Base-by-base conservation (phyloP, 2,113 vertebrate species). In the Canis aureus region DNA sequence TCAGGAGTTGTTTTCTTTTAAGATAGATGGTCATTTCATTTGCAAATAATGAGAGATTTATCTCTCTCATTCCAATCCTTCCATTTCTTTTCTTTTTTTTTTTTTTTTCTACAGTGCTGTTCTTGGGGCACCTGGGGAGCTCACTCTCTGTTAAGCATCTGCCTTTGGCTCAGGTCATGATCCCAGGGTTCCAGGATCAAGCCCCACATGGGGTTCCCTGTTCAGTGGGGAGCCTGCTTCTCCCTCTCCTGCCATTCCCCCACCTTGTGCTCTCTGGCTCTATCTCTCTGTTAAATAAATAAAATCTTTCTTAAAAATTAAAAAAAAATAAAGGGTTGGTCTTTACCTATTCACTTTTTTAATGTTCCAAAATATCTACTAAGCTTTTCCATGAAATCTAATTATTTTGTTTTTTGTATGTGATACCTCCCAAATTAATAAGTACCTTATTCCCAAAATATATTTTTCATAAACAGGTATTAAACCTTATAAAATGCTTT, bases 401-500 rank as follows among this genome's bases (percentile, higher is more conserved):
- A 94, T 73, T 20, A 92, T n/a, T 71, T 67, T 29, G 16, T 38
- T 20, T 53, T 85, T 66, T n/a, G 22, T 16, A 88, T 9, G 43
- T 69, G 12, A 53, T 10, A 43, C 3, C 67, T 83, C 19, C 11
- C 23, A 88, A 80, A 88, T 84, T 88, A 94, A 69, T n/a, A 79
- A 64, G 57, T 32, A 23, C 5, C 22, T 83, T 90, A 86, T 64
- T 80, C 76, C 22, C 35, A 80, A 84, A 10, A 86, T 29, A 62
- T 3, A 87, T 67, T 97, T 94, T 64, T 91, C 15, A 83, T 94
- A 90, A 90, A 80, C 2, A 82, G 15, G 32, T 83, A 73, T 1
- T 35, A 15, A 82, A 67, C 4, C 69, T 80, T 92, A 79, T 79
- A 51, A 64, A 91, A 62, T 53, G 73, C 38, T 55, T 79, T 95